Base-by-base conservation (phyloP, 2,888 invertebrate species). In the Lagria hirta region DNA sequence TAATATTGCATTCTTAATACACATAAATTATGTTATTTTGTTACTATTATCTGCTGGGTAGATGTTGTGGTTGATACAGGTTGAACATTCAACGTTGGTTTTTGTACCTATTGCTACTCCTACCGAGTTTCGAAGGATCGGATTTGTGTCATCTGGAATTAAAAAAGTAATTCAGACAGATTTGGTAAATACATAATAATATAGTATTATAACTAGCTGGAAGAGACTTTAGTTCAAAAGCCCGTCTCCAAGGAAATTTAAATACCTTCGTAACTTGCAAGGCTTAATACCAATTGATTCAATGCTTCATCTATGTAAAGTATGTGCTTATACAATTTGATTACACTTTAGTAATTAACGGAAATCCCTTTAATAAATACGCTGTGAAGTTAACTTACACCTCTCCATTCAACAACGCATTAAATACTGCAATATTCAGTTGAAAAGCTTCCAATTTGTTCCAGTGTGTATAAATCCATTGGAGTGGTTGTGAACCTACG, bases 291-390 rank as follows among this genome's bases (percentile, higher is more conserved):
- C 49, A 53, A 54, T 51, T 50, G 48, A 54, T 52, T 49, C 42
- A 42, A 42, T 54, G 55, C 54, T 50, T 60, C 60, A 64, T 64
- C 63, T 62, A 60, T 55, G 55, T 57, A 51, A 61, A 67, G 62
- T 62, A 60, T 63, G 59, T 61, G 60, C 61, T 62, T 65, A 62
- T 54, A 56, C 64, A 62, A 68, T 64, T 66, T 68, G 66, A 68
- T 68, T 68, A 68, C 68, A 68, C 62, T 65, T 66, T 62, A 62
- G 61, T 65, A 68, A 68, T 66, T 66, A 66, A 64, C 61, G 56
- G 60, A 50, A 62, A 66, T 65, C 62, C 62, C 58, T 61, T 66
- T 65, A 65, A 60, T 61, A 62, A 64, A 62, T 61, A 59, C 62
- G 54, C 55, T 55, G 51, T 56, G 54, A 64, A 60, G 62, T 65